Evolutionary conservation across 2,797 vertebrate genomes (phyloP).

Genomic region (Scyliorhinus canicula): DNA sequence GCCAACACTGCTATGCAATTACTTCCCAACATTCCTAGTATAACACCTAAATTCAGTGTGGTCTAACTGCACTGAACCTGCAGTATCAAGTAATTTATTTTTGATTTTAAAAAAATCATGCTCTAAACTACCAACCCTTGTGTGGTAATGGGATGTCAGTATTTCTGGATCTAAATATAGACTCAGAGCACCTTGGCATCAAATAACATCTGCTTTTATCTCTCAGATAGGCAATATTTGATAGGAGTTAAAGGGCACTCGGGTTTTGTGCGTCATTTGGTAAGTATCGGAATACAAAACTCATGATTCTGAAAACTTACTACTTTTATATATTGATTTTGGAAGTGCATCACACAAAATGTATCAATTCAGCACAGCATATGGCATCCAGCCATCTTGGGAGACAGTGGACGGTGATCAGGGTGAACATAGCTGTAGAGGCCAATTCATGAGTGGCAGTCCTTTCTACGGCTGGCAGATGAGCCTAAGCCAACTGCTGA

Average conservation of each 20-base stretch:
- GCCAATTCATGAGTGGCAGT: too few relatives aligned
- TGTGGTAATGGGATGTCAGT: neutral
- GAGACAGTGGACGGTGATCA: too few relatives aligned
- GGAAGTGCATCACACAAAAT: neutral
- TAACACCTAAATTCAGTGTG: neutral
- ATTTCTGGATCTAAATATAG: neutral
- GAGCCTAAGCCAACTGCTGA: too few relatives aligned
- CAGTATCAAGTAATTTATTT: neutral
- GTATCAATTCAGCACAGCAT: too few relatives aligned
- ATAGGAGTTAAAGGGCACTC: conserved; percentile 10
- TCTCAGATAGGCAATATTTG: neutral
- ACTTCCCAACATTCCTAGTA: neutral
- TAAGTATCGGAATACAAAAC: conserved; percentile 23
- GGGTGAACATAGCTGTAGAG: too few relatives aligned
- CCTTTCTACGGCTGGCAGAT: too few relatives aligned
- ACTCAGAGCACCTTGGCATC: neutral
- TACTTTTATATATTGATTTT: conserved; percentile 27
- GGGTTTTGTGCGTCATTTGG: neutral
- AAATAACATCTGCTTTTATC: neutral
- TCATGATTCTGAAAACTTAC: neutral
- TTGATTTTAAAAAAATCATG: neutral
- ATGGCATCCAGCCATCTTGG: too few relatives aligned
- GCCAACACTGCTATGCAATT: conserved; percentile 17
- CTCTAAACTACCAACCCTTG: neutral
- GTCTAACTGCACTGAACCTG: neutral